phyloP scores from a whole-genome alignment of 2,797 vertebrate genomes.

The Sebastes cheni region DNA sequence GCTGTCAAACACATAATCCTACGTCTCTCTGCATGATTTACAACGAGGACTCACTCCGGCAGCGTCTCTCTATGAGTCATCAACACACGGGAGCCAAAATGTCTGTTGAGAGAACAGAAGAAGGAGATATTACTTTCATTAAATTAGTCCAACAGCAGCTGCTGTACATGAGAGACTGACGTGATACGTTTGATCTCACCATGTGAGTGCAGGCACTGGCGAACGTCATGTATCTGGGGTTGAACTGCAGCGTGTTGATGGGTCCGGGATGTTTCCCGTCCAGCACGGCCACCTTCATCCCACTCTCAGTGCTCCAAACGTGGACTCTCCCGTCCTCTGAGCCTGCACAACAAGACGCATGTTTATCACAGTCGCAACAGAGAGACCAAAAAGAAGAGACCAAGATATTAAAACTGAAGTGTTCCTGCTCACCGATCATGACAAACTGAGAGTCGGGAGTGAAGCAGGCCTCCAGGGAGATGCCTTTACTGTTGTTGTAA shows the following conservation, averaged over 20 bases:
- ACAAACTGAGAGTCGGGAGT: constrained; percentile 96
- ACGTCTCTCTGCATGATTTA: background rate
- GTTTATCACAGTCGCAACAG: background rate
- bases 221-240: constrained; percentile 95
- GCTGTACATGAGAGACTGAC: background rate
- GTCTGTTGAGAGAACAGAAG: constrained; percentile 75
- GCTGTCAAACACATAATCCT: background rate
- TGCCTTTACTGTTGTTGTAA: constrained; percentile 92
- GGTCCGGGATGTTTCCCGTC: constrained; percentile 94
- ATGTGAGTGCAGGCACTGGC: constrained; percentile 93
- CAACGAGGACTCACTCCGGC: background rate
- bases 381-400: background rate
- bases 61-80: constrained; percentile 74
- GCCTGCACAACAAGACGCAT: constrained; percentile 72
- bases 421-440: constrained; percentile 89
- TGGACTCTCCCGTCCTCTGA: constrained; percentile 96
- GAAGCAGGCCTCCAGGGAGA: constrained; percentile 92
- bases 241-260: constrained; percentile 93
- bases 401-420: background rate
- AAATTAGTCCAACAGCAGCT: background rate
- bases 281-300: constrained; percentile 94
- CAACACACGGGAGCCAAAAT: constrained; percentile 92
- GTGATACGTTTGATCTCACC: constrained; percentile 76
- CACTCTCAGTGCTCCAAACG: constrained; percentile 93
- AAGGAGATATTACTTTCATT: background rate